phyloP scores from a whole-genome alignment of 2,113 vertebrate species.

The Phasianus colchicus region DNA sequence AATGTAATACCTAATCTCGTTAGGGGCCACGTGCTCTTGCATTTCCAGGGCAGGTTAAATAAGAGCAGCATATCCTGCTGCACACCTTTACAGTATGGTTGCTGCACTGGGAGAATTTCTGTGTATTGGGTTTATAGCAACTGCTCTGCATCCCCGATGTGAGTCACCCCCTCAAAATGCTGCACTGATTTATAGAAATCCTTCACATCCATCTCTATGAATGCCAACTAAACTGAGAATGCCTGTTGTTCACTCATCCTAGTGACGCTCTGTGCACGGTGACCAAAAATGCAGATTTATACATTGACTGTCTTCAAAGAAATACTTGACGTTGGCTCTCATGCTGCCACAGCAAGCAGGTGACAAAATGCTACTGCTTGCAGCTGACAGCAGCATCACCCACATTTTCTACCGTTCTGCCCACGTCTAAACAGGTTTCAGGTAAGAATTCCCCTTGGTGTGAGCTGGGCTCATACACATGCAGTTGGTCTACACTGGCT shows the following conservation, averaged over 20 bases:
- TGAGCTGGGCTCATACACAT: fast-evolving
- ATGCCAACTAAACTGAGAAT: neutral
- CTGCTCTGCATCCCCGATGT: neutral
- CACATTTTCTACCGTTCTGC: neutral
- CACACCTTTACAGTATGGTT: fast-evolving
- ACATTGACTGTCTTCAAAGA: neutral
- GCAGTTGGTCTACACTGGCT: neutral
- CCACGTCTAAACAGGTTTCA: neutral
- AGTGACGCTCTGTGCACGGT: neutral
- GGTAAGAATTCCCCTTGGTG: fast-evolving
- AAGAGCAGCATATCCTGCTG: fast-evolving
- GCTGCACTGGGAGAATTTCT: neutral
- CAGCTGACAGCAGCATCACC: neutral
- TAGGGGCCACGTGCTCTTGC: constrained; percentile 1
- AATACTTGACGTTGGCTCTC: fast-evolving
- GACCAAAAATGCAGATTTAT: neutral
- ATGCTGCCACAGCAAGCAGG: neutral
- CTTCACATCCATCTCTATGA: neutral
- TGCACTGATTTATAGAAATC: neutral
- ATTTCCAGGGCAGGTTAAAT: neutral
- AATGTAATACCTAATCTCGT: neutral
- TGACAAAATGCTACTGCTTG: neutral
- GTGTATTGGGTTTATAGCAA: too few species aligned
- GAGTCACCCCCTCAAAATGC: neutral
- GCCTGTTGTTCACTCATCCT: neutral